A percentile compares a stretch with the other conserved stretches of the same genome.
phyloP scores from a whole-genome alignment of 2,888 invertebrate genomes.

The Mayetiola destructor region DNA sequence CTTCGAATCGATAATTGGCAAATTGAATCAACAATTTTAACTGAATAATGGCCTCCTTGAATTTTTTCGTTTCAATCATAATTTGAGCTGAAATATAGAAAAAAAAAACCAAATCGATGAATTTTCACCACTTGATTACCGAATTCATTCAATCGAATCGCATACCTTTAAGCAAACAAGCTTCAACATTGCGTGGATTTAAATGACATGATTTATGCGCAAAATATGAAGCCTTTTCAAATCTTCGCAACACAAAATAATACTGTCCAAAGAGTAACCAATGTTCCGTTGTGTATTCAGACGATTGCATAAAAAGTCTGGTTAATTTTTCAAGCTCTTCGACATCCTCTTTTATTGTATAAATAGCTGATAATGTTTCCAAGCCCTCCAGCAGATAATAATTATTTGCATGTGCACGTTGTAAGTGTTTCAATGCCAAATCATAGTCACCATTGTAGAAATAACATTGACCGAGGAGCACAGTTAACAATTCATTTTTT shows the following conservation, averaged over 20 bases:
- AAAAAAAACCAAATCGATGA: neutral
- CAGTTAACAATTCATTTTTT: constrained; percentile 51
- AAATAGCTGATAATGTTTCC: constrained; percentile 47
- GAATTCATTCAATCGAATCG: neutral
- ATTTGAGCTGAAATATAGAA: constrained; percentile 22
- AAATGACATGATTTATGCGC: constrained; percentile 55
- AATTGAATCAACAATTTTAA: constrained; percentile 16
- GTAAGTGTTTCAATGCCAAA: constrained; percentile 40
- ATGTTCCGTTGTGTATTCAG: constrained; percentile 47
- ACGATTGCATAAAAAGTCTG: constrained; percentile 28
- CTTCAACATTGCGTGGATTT: constrained; percentile 54
- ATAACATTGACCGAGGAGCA: constrained; percentile 56
- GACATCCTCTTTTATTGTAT: constrained; percentile 42
- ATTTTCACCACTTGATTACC: neutral
- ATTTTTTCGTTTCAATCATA: constrained; percentile 26
- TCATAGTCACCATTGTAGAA: constrained; percentile 55
- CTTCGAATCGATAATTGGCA: constrained; percentile 40
- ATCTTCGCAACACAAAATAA: constrained; percentile 42
- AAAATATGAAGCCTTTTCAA: constrained; percentile 54
- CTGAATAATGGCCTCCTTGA: constrained; percentile 25
- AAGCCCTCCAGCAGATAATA: constrained; percentile 41
- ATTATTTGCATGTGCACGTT: constrained; percentile 39
- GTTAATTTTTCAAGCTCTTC: constrained; percentile 49
- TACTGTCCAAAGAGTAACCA: constrained; percentile 66
- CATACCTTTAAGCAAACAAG: constrained; percentile 54